These are phyloP conservation scores for Chionodraco myersi DNA, from an alignment of 2,113 vertebrate species.

Conservation along the genomic window DNA sequence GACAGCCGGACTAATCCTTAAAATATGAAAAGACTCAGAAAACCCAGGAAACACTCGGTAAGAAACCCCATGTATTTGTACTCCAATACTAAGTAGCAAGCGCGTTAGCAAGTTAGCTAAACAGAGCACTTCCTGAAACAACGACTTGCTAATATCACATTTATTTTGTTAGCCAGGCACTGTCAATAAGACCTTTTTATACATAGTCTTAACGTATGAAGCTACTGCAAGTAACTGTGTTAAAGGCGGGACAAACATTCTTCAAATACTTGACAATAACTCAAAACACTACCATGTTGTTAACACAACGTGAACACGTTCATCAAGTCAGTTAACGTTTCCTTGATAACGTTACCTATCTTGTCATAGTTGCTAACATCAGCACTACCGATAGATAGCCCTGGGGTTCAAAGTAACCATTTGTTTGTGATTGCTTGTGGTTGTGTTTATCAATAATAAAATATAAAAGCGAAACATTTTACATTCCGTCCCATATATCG, in stretches of 20 bases:
- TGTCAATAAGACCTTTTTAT: neutral
- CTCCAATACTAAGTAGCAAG: neutral
- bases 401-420: neutral
- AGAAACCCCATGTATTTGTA: slow-evolving; percentile 6
- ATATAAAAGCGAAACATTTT: neutral
- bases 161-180: neutral
- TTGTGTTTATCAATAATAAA: neutral
- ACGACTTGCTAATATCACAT: neutral
- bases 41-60: slow-evolving; percentile 49
- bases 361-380: neutral
- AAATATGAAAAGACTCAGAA: slow-evolving; percentile 58
- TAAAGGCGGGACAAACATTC: no score
- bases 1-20: neutral
- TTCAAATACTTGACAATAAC: neutral
- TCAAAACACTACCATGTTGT: neutral
- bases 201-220: neutral
- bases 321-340: neutral
- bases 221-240: neutral
- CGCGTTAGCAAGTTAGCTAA: slow-evolving; percentile 38
- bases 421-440: neutral
- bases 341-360: slow-evolving; percentile 2
- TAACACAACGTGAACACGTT: neutral
- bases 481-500: no score
- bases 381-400: neutral
- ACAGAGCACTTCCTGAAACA: slow-evolving; percentile 57